Evolutionary conservation across 2,797 vertebrate genomes (phyloP).

Genomic region (Acanthurus lineatus): DNA sequence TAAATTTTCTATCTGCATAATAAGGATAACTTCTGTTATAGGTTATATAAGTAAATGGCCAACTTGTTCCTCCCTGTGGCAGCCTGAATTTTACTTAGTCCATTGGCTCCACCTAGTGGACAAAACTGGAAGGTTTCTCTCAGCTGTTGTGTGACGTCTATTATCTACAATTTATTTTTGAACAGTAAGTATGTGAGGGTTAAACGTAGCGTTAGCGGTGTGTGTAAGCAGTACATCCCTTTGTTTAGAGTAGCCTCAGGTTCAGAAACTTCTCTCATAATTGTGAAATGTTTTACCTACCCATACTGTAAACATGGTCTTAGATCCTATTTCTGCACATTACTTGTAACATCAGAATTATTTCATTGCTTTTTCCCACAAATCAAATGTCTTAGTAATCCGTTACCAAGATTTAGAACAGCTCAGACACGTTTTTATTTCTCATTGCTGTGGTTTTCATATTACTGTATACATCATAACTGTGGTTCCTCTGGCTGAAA

Average conservation of each 20-base stretch:
- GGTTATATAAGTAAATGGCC: neutral
- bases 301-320: neutral
- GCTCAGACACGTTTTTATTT: neutral
- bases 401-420: neutral
- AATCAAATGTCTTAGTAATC: neutral
- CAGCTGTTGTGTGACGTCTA: too few relatives aligned
- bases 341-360: neutral
- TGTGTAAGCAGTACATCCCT: neutral
- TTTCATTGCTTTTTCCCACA: neutral
- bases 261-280: neutral
- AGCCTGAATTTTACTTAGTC: constrained; percentile 41
- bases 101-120: constrained; percentile 84
- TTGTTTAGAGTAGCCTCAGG: neutral
- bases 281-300: neutral
- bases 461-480: neutral
- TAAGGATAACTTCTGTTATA: neutral
- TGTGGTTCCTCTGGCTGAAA: too few relatives aligned
- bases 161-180: neutral
- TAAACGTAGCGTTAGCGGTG: neutral
- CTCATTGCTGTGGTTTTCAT: neutral
- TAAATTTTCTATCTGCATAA: neutral
- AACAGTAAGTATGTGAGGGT: neutral
- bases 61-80: neutral
- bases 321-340: neutral
- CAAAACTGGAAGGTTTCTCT: neutral